Percentiles rank a stretch among this genome's conserved stretches.
Evolutionary conservation across 2,113 vertebrate species (phyloP).

Genomic region (Salvelinus alpinus): DNA sequence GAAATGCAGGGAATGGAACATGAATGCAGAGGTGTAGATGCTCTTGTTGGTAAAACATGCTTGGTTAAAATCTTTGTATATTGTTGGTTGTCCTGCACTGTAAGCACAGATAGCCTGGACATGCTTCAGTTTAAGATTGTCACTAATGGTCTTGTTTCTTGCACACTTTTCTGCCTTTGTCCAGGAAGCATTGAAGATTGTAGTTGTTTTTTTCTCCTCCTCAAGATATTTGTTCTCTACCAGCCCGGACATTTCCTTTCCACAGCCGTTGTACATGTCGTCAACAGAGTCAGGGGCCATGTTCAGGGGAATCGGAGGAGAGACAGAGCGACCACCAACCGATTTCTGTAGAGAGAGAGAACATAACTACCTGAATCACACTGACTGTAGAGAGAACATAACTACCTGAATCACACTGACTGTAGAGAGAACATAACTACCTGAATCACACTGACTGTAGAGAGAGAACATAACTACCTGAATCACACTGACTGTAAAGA

Average conservation of each 20-base stretch:
- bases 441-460: too few species aligned
- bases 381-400: too few species aligned
- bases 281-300: background rate
- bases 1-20: constrained; percentile 13
- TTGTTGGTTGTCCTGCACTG: background rate
- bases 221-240: background rate
- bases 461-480: too few species aligned
- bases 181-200: background rate
- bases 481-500: too few species aligned
- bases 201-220: background rate
- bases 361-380: too few species aligned
- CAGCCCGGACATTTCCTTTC: background rate
- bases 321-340: too few species aligned
- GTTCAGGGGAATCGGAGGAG: background rate
- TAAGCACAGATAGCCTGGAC: background rate
- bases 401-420: too few species aligned
- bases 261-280: background rate
- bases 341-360: too few species aligned
- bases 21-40: background rate
- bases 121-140: background rate
- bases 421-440: too few species aligned
- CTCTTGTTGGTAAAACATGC: background rate
- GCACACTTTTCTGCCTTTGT: background rate
- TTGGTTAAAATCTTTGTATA: background rate
- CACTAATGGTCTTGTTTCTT: background rate